Conservation (phyloP, 2,888 invertebrate species). For the Heliconius sara region DNA sequence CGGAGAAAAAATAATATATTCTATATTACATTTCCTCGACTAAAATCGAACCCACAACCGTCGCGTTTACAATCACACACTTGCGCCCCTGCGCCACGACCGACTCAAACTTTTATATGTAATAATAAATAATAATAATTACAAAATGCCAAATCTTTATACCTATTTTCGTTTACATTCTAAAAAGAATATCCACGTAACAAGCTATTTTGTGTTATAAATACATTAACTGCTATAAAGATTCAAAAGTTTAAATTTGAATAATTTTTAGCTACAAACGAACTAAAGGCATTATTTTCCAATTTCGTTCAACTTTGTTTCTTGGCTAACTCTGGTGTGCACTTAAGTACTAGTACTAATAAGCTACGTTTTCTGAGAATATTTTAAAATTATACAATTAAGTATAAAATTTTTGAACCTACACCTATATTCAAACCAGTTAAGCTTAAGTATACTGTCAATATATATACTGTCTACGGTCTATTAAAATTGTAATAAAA, state of each 20-base stretch:
- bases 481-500: no score
- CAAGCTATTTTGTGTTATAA: constrained; percentile 4
- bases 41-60: no score
- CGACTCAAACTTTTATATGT: not conserved
- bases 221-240: not conserved
- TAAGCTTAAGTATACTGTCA: no score
- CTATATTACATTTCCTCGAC: no score
- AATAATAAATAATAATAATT: not conserved
- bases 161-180: not conserved
- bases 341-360: not conserved
- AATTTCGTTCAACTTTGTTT: constrained; percentile 10
- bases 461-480: no score
- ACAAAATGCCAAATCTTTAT: not conserved
- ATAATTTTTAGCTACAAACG: constrained; percentile 3
- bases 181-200: not conserved
- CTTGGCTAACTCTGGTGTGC: not conserved
- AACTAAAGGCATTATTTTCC: not conserved
- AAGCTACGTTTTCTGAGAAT: not conserved
- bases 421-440: no score
- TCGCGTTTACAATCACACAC: no score
- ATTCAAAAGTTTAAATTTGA: constrained; percentile 1
- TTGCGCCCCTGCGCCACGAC: no score
- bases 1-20: no score
- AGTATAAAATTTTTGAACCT: no score
- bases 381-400: no score